These are phyloP conservation scores for Myripristis jacobus DNA, from an alignment of 2,797 vertebrate genomes.

Conservation along the genomic window DNA sequence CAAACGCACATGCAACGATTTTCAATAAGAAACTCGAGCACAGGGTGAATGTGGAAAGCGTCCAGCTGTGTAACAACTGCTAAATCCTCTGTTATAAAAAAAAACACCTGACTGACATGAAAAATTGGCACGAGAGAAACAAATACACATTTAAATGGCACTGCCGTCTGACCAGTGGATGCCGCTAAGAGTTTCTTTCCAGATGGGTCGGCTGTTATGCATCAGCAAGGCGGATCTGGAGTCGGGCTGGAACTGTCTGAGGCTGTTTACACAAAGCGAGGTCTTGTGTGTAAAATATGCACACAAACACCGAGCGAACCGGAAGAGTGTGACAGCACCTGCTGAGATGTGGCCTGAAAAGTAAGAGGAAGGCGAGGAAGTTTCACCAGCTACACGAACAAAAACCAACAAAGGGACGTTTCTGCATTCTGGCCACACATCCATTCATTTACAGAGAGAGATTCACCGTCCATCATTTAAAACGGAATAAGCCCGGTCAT, in stretches of 20 bases:
- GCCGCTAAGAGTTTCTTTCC: slow-evolving; percentile 35
- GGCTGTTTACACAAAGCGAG: slow-evolving; percentile 57
- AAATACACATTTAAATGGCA: slow-evolving; percentile 2
- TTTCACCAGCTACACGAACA: slow-evolving; percentile 27
- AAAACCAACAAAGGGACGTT: slow-evolving; percentile 13
- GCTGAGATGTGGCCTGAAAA: slow-evolving; percentile 37
- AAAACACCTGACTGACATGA: slow-evolving; percentile 38
- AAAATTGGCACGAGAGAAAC: slow-evolving; percentile 39
- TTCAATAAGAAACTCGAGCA: slow-evolving; percentile 16
- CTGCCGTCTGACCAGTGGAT: slow-evolving; percentile 38
- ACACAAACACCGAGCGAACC: slow-evolving; percentile 56
- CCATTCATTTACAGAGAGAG: neutral
- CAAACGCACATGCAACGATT: slow-evolving; percentile 35
- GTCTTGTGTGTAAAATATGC: slow-evolving; percentile 52
- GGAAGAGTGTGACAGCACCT: slow-evolving; percentile 63
- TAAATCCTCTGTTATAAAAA: slow-evolving; percentile 4
- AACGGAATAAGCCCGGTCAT: slow-evolving; percentile 21
- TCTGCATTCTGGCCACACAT: slow-evolving; percentile 10
- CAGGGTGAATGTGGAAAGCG: slow-evolving; percentile 32
- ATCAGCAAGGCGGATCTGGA: slow-evolving; percentile 56
- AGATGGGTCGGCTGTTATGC: slow-evolving; percentile 60
- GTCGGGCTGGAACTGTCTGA: slow-evolving; percentile 41
- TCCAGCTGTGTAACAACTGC: slow-evolving; percentile 38
- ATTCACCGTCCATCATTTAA: slow-evolving; percentile 16
- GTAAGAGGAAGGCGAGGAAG: neutral